Conservation (phyloP, 2,113 vertebrate genomes). For the Cygnus buccinator region DNA sequence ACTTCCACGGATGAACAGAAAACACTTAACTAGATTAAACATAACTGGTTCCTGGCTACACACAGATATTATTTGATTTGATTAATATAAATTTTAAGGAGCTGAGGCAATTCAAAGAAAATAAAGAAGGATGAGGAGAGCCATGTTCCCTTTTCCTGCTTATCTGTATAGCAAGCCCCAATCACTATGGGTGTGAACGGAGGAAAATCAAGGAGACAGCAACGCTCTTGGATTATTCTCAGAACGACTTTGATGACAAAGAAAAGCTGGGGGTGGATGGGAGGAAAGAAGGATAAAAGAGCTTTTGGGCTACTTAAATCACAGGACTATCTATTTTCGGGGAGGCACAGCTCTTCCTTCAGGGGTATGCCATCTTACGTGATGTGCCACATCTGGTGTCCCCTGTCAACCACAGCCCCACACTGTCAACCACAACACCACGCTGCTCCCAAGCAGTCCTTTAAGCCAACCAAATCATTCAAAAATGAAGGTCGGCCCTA, state of each 20-base stretch:
- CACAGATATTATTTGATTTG: conserved; percentile 7
- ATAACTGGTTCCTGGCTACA: neutral
- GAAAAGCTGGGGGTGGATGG: conserved; percentile 6
- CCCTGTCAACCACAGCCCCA: neutral
- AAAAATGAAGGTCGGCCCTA: neutral
- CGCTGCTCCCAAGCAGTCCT: neutral
- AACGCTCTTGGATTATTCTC: neutral
- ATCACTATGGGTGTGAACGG: neutral
- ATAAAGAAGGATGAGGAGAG: neutral
- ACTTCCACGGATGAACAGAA: conserved; percentile 34
- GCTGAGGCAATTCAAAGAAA: neutral
- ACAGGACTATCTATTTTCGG: conserved; percentile 8
- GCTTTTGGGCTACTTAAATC: neutral
- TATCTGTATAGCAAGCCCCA: neutral
- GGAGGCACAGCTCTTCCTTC: conserved; percentile 10
- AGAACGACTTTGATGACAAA: conserved; percentile 39
- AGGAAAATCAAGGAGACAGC: conserved; percentile 19
- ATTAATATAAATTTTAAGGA: conserved; percentile 37
- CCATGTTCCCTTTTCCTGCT: neutral
- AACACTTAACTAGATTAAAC: conserved; percentile 60
- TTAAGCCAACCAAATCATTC: neutral
- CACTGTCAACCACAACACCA: neutral
- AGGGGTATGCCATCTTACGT: neutral
- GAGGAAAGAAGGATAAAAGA: conserved; percentile 25
- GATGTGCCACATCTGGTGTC: neutral